Percentiles rank a stretch among this genome's conserved stretches.
These are phyloP conservation scores for Dolichoris vasculosae DNA, from an alignment of 1,140 invertebrate genomes.

Conservation along the genomic window DNA sequence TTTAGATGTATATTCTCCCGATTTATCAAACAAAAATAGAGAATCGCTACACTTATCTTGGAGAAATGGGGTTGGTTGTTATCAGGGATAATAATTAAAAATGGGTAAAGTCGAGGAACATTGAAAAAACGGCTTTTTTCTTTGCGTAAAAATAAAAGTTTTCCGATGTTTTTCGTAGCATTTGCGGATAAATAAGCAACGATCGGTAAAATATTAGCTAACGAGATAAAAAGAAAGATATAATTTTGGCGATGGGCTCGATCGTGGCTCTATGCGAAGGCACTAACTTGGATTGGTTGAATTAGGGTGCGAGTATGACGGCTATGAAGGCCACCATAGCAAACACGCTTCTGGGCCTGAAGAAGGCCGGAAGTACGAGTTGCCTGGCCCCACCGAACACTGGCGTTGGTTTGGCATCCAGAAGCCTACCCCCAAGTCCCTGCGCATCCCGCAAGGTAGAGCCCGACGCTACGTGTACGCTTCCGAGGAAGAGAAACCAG, in stretches of 20 bases:
- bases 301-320: slow-evolving; percentile 74
- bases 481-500: slow-evolving; percentile 58
- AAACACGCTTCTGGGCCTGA: slow-evolving; percentile 75
- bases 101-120: too few relatives aligned
- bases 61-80: too few relatives aligned
- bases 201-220: neutral
- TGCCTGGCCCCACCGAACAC: slow-evolving; percentile 77
- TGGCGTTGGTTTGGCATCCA: slow-evolving; percentile 75
- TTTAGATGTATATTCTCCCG: too few relatives aligned
- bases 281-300: slow-evolving; percentile 65
- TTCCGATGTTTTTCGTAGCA: slow-evolving; percentile 25
- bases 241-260: neutral
- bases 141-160: neutral
- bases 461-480: slow-evolving; percentile 57
- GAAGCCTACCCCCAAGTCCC: slow-evolving; percentile 86
- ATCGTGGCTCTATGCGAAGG: neutral
- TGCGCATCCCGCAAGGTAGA: slow-evolving; percentile 79
- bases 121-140: too few relatives aligned
- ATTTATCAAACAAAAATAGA: too few relatives aligned
- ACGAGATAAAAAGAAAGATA: neutral
- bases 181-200: neutral
- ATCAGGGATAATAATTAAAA: too few relatives aligned
- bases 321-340: slow-evolving; percentile 75
- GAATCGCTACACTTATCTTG: too few relatives aligned
- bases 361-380: slow-evolving; percentile 78